Percentiles rank a stretch among this genome's conserved stretches.
Conservation (phyloP, 2,797 vertebrate genomes). For the Ctenopoma kingsleyae region DNA sequence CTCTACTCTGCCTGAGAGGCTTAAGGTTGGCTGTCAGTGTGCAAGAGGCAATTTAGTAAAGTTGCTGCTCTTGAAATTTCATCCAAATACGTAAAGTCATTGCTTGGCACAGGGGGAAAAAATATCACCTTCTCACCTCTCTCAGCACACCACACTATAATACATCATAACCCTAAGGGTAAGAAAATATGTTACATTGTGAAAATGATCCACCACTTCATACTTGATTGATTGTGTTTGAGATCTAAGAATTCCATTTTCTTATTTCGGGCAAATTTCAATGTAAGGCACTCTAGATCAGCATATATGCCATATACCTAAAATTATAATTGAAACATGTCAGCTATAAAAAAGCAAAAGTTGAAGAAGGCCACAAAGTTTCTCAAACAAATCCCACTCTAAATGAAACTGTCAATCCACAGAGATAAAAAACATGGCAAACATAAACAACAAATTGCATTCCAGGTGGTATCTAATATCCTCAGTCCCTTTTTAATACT, state of each 20-base stretch:
- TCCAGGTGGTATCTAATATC: constrained; percentile 38
- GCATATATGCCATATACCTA: not conserved
- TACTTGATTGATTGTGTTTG: not conserved
- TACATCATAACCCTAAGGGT: not conserved
- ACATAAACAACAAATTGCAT: constrained; percentile 39
- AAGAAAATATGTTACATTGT: not conserved
- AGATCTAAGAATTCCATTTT: not conserved
- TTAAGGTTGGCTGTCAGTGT: constrained; percentile 52
- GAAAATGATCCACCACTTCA: not conserved
- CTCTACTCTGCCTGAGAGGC: constrained; percentile 52
- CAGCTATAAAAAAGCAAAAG: not conserved
- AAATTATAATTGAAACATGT: not conserved
- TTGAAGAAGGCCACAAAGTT: not conserved
- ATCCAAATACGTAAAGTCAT: constrained; percentile 37
- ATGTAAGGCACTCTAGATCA: not conserved
- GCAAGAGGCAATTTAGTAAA: constrained; percentile 51
- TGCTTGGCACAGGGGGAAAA: constrained; percentile 21
- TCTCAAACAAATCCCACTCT: not conserved
- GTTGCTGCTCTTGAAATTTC: constrained; percentile 43
- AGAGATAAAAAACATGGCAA: constrained; percentile 39
- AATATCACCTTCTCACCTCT: not conserved
- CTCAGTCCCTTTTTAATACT: constrained; percentile 63
- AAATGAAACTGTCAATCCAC: constrained; percentile 36
- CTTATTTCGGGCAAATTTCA: not conserved
- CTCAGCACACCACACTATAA: constrained; percentile 4